Conservation (phyloP, 2,113 vertebrate genomes). For the Acrocephalus arundinaceus region DNA sequence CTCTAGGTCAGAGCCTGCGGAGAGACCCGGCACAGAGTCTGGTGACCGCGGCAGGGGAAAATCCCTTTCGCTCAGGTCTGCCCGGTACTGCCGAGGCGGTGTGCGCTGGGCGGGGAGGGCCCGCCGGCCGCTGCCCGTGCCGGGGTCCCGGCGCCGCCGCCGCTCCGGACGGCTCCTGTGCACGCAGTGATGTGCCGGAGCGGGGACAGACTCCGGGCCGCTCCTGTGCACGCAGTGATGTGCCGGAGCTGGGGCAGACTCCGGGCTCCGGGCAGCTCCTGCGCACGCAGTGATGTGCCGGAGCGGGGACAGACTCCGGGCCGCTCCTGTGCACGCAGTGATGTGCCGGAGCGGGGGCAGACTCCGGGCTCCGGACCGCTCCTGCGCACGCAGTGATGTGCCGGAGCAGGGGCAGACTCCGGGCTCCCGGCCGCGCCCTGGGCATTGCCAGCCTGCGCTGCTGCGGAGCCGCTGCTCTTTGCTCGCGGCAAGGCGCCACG, state of each 20-base stretch:
- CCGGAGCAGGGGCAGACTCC: fast-evolving
- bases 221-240: too few species aligned
- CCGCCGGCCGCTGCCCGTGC: background rate
- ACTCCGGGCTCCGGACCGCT: background rate
- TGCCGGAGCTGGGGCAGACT: too few species aligned
- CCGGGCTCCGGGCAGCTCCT: background rate
- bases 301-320: background rate
- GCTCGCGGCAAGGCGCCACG: background rate
- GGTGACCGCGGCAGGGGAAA: background rate
- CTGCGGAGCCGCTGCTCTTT: background rate
- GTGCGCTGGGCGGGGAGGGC: background rate
- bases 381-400: background rate
- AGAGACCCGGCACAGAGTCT: background rate
- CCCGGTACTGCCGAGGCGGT: background rate
- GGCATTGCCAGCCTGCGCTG: background rate
- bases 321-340: background rate
- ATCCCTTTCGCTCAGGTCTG: background rate
- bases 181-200: too few species aligned
- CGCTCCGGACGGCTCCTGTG: background rate
- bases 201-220: background rate
- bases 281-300: too few species aligned
- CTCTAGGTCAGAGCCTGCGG: fast-evolving
- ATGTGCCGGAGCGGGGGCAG: too few species aligned
- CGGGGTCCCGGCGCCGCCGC: background rate
- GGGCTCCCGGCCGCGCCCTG: background rate